Evolutionary conservation across 2,888 invertebrate species (phyloP).

Genomic region (Patella depressa): DNA sequence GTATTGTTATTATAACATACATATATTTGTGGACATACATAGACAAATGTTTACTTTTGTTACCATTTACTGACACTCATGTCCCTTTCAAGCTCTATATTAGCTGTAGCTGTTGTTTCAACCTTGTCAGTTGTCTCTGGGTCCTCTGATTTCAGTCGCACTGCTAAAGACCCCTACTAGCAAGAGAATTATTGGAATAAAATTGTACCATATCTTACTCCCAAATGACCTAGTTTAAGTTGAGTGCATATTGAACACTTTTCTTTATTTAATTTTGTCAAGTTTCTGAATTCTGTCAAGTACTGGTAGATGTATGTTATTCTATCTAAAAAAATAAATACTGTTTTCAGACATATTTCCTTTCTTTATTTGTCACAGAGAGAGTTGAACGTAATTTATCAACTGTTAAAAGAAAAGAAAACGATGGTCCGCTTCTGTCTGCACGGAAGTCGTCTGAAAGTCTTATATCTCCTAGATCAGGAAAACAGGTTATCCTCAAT

Average conservation of each 20-base stretch:
- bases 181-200: too few species aligned
- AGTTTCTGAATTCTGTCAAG: neutral
- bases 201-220: too few species aligned
- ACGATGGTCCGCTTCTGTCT: conserved; percentile 25
- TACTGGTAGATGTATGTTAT: too few species aligned
- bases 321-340: too few species aligned
- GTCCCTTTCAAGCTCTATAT: neutral
- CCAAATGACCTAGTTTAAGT: too few species aligned
- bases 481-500: neutral
- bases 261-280: neutral
- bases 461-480: conserved; percentile 2
- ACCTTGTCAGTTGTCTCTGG: neutral
- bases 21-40: neutral
- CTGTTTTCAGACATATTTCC: neutral
- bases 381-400: conserved; percentile 48
- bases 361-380: conserved; percentile 32
- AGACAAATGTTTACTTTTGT: neutral
- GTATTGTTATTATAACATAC: neutral
- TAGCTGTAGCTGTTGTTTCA: neutral
- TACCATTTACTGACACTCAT: neutral
- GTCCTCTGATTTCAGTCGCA: too few species aligned
- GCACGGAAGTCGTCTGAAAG: neutral
- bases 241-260: too few species aligned
- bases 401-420: conserved; percentile 48
- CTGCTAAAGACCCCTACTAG: too few species aligned